Conservation (phyloP, 2,113 vertebrate genomes). For the Aviceda subcristata region DNA sequence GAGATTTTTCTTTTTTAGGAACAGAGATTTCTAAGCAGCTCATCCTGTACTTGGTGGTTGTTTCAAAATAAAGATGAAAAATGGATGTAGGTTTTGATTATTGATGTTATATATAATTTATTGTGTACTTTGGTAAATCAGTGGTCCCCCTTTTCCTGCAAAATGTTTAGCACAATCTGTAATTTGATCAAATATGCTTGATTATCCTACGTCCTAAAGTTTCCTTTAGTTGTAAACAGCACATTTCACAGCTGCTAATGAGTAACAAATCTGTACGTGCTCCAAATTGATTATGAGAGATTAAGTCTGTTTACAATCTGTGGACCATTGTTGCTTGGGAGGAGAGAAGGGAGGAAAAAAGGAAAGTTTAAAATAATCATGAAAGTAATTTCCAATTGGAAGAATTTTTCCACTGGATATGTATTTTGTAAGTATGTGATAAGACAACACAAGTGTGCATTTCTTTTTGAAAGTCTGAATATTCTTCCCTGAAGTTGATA, state of each 20-base stretch:
- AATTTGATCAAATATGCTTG: not conserved
- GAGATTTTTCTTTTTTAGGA: not conserved
- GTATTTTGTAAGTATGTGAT: not conserved
- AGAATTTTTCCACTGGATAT: not conserved
- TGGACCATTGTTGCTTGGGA: not conserved
- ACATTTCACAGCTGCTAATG: constrained; percentile 14
- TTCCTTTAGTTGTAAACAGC: not conserved
- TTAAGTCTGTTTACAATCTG: not conserved
- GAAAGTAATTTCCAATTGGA: not conserved
- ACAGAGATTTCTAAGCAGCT: not conserved
- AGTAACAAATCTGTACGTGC: not conserved
- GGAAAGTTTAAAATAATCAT: not conserved
- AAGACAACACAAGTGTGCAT: not conserved
- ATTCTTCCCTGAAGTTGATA: not conserved
- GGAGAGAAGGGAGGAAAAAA: not conserved
- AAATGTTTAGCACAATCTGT: not conserved
- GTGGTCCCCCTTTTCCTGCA: not conserved
- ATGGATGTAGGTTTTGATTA: not conserved
- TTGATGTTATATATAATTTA: not conserved
- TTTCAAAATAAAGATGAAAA: not conserved
- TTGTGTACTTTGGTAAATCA: not conserved
- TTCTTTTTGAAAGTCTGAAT: not conserved
- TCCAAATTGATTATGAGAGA: constrained; percentile 9
- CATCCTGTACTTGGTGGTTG: not conserved
- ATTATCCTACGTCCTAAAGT: not conserved